phyloP scores from a whole-genome alignment of 2,888 invertebrate species.

The Nysson spinosus region DNA sequence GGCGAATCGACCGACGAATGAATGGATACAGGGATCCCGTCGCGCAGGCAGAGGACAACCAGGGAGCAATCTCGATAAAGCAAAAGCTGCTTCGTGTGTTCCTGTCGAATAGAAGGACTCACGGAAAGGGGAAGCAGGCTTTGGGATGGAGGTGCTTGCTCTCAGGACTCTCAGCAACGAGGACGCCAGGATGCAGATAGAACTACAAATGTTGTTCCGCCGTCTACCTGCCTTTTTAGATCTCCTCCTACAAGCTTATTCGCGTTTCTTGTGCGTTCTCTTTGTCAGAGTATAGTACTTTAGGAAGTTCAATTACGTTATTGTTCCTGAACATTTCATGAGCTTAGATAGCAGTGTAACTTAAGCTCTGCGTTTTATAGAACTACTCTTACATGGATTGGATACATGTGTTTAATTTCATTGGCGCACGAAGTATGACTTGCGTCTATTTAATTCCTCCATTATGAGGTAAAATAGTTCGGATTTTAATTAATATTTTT shows the following conservation, averaged over 20 bases:
- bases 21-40: conserved; percentile 29
- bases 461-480: no score
- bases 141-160: conserved; percentile 24
- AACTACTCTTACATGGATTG: no score
- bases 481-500: no score
- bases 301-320: no score
- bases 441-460: no score
- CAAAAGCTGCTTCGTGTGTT: conserved; percentile 37
- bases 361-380: no score
- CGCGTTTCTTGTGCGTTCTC: conserved; percentile 6
- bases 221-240: conserved; percentile 35
- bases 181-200: conserved; percentile 42
- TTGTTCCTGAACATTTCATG: no score
- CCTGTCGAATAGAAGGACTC: conserved; percentile 20
- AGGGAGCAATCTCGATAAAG: conserved; percentile 43
- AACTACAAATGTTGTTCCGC: conserved; percentile 51
- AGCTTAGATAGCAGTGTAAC: no score
- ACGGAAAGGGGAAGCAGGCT: conserved; percentile 10
- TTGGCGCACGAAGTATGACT: no score
- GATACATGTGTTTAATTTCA: no score
- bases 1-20: conserved; percentile 22
- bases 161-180: conserved; percentile 20
- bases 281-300: no score
- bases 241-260: conserved; percentile 2
- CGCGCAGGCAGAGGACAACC: conserved; percentile 20